Base-by-base conservation (phyloP, 2,797 vertebrate species). In the Eupleurogrammus muticus region DNA sequence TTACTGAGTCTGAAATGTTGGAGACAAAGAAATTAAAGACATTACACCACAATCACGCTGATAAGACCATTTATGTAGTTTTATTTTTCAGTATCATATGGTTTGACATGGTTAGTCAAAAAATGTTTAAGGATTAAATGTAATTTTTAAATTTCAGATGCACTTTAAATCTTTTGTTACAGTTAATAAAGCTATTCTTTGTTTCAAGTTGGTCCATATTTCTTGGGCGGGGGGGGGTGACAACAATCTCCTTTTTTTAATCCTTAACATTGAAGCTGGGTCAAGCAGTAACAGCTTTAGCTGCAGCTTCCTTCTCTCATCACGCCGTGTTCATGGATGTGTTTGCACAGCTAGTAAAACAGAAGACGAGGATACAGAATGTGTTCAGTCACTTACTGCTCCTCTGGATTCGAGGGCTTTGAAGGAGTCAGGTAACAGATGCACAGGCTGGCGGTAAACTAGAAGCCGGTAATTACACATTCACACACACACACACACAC, bases 401-500 rank as follows among this genome's bases (percentile, higher is more conserved):
- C 59, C 55, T 75, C 66, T 70, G 57, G 62, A 73, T 66, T 17
- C 46, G 60, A 24, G 40, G 70, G 40, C 69, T 84, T 84, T 80
- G 65, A 84, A 73, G 46, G 67, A 70, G 80, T 59, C 75, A 70
- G 78, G 67, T 85, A 82, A 71, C 81, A 85, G 73, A 81, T 85
- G 83, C 60, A 73, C 55, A 77, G 53, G 71, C 70, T 69, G 76
- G 70, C 67, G 71, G 54, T 64, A 60, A 75, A 75, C 52, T 68
- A 72, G 44, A 84, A 36, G 71, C 66, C 57, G 63, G 64, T 77
- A 79, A 80, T 83, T 73, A 85, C 57, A 73, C 63, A 53, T 8
- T 32, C 24, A 20, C 14, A 36, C 32, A 58, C 34, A 23, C 28
- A 51, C 13, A 5, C 17, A 23, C 42, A 34, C 35, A 46, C 47